phyloP scores from a whole-genome alignment of 2,797 vertebrate genomes.

The Clarias platycephalus region DNA sequence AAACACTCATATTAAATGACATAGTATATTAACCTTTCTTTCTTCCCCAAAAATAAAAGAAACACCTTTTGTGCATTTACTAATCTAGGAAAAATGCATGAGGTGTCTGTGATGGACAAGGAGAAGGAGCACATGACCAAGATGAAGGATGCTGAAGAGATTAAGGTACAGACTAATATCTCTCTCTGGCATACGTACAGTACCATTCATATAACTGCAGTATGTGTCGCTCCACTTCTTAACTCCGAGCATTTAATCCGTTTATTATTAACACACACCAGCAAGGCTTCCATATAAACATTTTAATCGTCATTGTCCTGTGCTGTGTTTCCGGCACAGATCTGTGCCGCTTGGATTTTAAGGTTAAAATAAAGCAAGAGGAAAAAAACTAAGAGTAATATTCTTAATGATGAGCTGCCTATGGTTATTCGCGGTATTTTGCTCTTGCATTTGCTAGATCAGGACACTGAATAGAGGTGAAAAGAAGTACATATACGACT shows the following conservation, averaged over 20 bases:
- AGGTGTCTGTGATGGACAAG: conserved; percentile 90
- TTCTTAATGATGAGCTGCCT: neutral
- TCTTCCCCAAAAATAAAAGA: too few species aligned
- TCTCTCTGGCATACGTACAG: neutral
- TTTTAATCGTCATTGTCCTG: too few species aligned
- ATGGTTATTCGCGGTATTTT: neutral
- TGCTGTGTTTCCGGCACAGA: too few species aligned
- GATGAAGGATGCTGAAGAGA: conserved; percentile 92
- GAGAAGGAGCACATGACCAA: conserved; percentile 90
- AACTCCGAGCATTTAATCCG: too few species aligned
- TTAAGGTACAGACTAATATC: conserved; percentile 79
- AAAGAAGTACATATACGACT: too few species aligned
- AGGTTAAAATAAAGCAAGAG: neutral
- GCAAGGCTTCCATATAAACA: too few species aligned
- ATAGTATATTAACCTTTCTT: neutral
- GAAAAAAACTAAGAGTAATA: neutral
- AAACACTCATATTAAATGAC: neutral
- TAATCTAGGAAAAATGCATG: conserved; percentile 85
- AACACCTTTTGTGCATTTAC: neutral
- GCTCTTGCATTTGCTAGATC: too few species aligned
- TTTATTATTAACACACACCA: too few species aligned
- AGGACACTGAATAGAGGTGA: too few species aligned
- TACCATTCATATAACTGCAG: neutral
- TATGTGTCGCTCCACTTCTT: neutral
- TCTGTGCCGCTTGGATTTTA: too few species aligned